Conservation (phyloP, 2,888 invertebrate species). For the Cecidostiba fungosa region DNA sequence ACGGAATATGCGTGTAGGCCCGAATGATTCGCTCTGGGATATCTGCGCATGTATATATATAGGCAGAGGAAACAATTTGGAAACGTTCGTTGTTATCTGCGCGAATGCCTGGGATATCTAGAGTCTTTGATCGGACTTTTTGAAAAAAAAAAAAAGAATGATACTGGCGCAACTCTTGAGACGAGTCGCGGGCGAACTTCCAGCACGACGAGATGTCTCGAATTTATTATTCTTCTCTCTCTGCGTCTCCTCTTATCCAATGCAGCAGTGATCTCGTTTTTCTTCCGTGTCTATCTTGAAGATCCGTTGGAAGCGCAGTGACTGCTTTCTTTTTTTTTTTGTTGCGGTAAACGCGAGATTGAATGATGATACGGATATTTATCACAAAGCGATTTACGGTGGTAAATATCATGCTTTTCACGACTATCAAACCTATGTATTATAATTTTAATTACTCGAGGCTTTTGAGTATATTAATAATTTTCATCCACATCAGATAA, state of each 20-base stretch:
- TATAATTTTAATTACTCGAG: too few relatives aligned
- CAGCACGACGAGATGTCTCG: not conserved
- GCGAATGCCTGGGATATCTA: not conserved
- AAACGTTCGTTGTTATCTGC: too few relatives aligned
- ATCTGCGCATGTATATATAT: too few relatives aligned
- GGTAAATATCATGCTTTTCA: too few relatives aligned
- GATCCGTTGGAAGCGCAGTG: not conserved
- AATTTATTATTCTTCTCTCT: not conserved
- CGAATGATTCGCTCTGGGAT: not conserved
- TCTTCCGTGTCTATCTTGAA: not conserved
- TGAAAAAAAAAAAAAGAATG: not conserved
- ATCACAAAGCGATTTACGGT: not conserved
- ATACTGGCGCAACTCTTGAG: not conserved
- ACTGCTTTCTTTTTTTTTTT: not conserved
- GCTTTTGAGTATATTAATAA: too few relatives aligned
- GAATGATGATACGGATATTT: not conserved
- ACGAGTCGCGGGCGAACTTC: not conserved
- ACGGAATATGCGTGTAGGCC: not conserved
- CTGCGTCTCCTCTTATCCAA: not conserved
- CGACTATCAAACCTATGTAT: too few relatives aligned
- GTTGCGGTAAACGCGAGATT: not conserved
- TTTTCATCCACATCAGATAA: too few relatives aligned
- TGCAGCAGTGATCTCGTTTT: too few relatives aligned
- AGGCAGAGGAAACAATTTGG: too few relatives aligned
- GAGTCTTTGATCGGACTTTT: not conserved